A percentile compares a stretch with the other conserved stretches of the same genome.
Evolutionary conservation across 2,113 vertebrate genomes (phyloP).

Genomic region (Oxyruncus cristatus): DNA sequence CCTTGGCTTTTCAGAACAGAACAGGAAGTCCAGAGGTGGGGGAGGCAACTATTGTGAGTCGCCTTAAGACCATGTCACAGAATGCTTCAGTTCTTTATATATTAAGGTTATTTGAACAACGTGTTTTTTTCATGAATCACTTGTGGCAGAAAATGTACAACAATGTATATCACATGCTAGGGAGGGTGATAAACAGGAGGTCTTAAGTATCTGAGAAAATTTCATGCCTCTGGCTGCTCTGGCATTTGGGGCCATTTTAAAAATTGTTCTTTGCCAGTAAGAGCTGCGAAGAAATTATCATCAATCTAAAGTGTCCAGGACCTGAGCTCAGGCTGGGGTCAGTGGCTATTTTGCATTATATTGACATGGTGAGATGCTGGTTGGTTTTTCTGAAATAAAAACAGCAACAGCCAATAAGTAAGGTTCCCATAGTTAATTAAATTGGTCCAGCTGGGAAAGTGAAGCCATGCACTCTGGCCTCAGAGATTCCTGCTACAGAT

Average conservation of each 20-base stretch:
- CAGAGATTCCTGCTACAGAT: neutral
- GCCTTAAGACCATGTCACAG: neutral
- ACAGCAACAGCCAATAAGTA: neutral
- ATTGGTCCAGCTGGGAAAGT: neutral
- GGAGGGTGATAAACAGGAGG: neutral
- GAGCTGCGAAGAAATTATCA: neutral
- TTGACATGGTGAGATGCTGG: neutral
- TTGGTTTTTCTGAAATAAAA: slow-evolving; percentile 9
- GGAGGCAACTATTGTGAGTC: too few relatives aligned
- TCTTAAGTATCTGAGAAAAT: neutral
- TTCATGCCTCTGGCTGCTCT: neutral
- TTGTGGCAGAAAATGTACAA: neutral
- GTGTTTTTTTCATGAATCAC: neutral
- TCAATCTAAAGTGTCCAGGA: neutral
- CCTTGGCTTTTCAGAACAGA: neutral
- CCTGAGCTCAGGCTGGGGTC: neutral
- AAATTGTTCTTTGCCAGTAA: neutral
- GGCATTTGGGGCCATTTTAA: neutral
- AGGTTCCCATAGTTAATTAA: neutral
- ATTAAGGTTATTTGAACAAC: neutral
- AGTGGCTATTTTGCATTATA: neutral
- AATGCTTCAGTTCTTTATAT: neutral
- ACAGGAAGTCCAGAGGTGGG: neutral
- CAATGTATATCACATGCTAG: neutral
- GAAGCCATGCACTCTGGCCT: neutral